Percentiles rank a stretch among this genome's conserved stretches.
These are phyloP conservation scores for Medauroidea extradentata DNA, from an alignment of 1,140 invertebrate species.

Conservation along the genomic window DNA sequence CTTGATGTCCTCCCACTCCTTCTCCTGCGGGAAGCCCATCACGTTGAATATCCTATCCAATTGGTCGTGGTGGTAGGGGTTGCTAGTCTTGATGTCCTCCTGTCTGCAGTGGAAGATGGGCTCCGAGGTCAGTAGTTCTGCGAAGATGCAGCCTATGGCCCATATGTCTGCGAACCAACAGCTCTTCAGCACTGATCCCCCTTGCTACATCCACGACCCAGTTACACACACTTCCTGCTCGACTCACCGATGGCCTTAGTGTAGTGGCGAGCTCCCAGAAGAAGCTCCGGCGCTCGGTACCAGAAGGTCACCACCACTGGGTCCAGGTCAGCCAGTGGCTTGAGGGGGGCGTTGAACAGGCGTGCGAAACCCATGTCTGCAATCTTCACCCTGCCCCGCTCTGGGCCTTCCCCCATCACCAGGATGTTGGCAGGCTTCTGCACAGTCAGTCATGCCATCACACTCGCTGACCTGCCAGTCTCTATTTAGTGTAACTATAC, in stretches of 20 bases:
- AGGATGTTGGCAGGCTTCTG: constrained; percentile 99
- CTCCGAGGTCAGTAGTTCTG: constrained; percentile 93
- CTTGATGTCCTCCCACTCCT: constrained; percentile 99
- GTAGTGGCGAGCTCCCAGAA: constrained; percentile 96
- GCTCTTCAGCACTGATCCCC: too few species aligned
- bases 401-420: constrained; percentile 98
- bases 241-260: constrained; percentile 92
- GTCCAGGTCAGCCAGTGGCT: constrained; percentile 96
- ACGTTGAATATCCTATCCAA: constrained; percentile 98
- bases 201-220: too few species aligned
- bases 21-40: constrained; percentile 98
- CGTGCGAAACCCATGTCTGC: constrained; percentile 99
- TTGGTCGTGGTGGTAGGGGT: constrained; percentile 99
- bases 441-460: too few species aligned
- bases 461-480: too few species aligned
- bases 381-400: constrained; percentile 96
- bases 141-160: constrained; percentile 99
- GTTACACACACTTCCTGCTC: too few species aligned
- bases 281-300: constrained; percentile 96
- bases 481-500: too few species aligned
- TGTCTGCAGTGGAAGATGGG: constrained; percentile 99
- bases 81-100: constrained; percentile 99
- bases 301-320: constrained; percentile 99
- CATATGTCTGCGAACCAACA: constrained; percentile 80
- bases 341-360: constrained; percentile 96